phyloP scores from a whole-genome alignment of 2,888 invertebrate species.

The Drosophila incognita region DNA sequence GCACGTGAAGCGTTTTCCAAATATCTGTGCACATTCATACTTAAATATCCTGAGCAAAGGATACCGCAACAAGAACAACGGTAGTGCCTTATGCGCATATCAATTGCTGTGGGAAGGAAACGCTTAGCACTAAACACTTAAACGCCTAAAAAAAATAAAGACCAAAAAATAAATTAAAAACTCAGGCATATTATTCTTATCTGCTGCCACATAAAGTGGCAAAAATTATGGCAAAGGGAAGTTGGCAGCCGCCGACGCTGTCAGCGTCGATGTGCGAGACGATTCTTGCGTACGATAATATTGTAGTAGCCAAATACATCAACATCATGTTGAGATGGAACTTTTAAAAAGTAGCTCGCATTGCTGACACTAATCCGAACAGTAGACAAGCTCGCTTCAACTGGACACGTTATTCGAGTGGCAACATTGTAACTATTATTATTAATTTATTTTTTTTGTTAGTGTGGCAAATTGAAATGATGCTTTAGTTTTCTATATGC shows the following conservation, averaged over 20 bases:
- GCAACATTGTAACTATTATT: neutral
- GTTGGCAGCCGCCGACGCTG: constrained; percentile 45
- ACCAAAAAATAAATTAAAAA: constrained; percentile 17
- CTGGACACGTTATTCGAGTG: neutral
- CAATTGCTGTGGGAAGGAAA: constrained; percentile 57
- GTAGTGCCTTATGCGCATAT: constrained; percentile 52
- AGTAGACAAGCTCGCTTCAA: neutral
- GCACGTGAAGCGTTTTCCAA: constrained; percentile 62
- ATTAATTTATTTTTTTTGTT: neutral
- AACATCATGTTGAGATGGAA: neutral
- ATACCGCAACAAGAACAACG: constrained; percentile 46
- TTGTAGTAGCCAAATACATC: constrained; percentile 13
- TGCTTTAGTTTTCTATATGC: neutral
- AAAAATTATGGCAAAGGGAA: constrained; percentile 77
- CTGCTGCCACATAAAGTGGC: constrained; percentile 68
- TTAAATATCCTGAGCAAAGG: constrained; percentile 39
- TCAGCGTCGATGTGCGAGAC: constrained; percentile 31
- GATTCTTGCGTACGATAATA: constrained; percentile 15
- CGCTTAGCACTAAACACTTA: constrained; percentile 72
- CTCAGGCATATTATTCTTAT: constrained; percentile 61
- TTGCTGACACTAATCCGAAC: neutral
- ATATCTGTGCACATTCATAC: constrained; percentile 10
- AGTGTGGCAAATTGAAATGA: neutral
- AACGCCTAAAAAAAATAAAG: constrained; percentile 19
- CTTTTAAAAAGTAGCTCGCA: constrained; percentile 9